Evolutionary conservation across 1,140 invertebrate genomes (phyloP), one percentile per base, ranked within the genome.

Genomic region (Drosophila elegans): DNA sequence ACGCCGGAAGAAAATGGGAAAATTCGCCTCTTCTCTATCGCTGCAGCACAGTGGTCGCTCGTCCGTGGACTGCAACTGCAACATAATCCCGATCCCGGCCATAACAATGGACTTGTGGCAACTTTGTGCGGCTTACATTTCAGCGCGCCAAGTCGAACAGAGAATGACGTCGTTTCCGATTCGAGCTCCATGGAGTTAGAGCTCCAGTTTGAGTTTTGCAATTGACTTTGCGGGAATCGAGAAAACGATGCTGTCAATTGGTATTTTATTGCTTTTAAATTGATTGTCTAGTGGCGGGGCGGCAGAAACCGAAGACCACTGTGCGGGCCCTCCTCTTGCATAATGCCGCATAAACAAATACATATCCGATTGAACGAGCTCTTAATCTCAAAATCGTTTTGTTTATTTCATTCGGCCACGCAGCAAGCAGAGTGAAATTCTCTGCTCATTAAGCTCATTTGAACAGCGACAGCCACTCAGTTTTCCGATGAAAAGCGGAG

Each of bases 231-330:
- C 60, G 68, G 36, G 51, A 84, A 75, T 61, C 74, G 44, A 45
- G 41, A 68, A 82, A 77, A 79, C 52, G 55, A 76, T 88, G 71
- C 62, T 89, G 79, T 80, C 83, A 86, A 86, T 86, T 89, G 79
- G 48, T 48, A 66, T 89, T 86, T 86, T 86, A 89, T 86, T 59
- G 83, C 83, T 86, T 89, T 86, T 86, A 79, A 86, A 86, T 86
- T 86, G 84, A 62, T 51, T 34, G 38, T 56, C 41, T 74, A 63
- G 29, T 32, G 38, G n/a, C 9, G 12, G 12, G 38, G n/a, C 9
- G 12, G 12, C 49, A 42, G 57, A 69, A 64, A 67, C 48, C 48
- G 44, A 9, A 53, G 16, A 36, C 71, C 83, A 86, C 72, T 80
- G 84, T 86, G 84, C 84, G 66, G 79, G 80, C 79, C 54, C 60